These are phyloP conservation scores for Athrips mouffetella DNA, from an alignment of 2,888 invertebrate genomes.

Conservation along the genomic window DNA sequence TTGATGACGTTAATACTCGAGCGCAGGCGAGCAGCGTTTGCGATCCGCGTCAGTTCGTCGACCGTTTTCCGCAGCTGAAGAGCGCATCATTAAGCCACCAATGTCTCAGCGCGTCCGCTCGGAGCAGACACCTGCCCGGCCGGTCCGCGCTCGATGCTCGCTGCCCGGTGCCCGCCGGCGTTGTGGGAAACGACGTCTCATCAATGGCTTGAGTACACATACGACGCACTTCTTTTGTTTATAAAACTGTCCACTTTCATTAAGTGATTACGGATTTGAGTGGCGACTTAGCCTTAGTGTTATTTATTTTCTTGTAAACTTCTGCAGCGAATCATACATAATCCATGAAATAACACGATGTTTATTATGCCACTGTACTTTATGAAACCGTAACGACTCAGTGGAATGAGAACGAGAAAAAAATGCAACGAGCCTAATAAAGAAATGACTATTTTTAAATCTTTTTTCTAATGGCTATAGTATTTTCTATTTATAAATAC, in stretches of 20 bases:
- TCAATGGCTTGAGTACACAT: slow-evolving; percentile 64
- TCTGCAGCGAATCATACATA: no score
- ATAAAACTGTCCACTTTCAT: slow-evolving; percentile 73
- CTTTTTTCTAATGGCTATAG: no score
- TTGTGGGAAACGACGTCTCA: slow-evolving; percentile 67
- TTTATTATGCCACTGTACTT: no score
- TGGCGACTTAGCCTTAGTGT: slow-evolving; percentile 33
- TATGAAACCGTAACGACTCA: no score
- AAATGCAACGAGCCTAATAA: no score
- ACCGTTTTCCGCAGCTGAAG: slow-evolving; percentile 48
- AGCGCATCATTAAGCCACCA: slow-evolving; percentile 41
- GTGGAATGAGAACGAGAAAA: no score
- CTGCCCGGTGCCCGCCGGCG: slow-evolving; percentile 31
- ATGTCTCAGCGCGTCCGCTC: slow-evolving; percentile 50
- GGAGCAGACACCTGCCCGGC: slow-evolving; percentile 58
- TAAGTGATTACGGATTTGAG: slow-evolving; percentile 33
- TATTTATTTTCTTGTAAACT: not conserved
- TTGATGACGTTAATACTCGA: no score
- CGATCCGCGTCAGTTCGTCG: slow-evolving; percentile 33
- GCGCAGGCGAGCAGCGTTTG: not conserved
- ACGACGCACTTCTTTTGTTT: slow-evolving; percentile 65
- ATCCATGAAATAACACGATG: no score
- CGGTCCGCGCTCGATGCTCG: slow-evolving; percentile 42
- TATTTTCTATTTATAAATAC: no score
- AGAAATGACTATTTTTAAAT: no score